Percentiles rank a stretch among this genome's conserved stretches.
These are phyloP conservation scores for Aeoliscus strigatus DNA, from an alignment of 2,797 vertebrate species.

Conservation along the genomic window DNA sequence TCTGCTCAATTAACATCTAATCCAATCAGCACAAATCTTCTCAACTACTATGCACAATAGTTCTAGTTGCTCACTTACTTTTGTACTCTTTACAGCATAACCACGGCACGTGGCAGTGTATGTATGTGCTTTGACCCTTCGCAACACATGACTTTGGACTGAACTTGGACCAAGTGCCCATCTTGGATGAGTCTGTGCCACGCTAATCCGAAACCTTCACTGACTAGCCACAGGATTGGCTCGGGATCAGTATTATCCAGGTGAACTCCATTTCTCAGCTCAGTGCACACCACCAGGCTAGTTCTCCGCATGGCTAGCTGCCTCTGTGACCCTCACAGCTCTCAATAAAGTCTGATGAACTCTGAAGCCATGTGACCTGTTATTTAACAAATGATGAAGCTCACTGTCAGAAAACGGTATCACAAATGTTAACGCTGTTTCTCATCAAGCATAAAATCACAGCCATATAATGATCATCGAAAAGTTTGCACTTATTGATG, in stretches of 20 bases:
- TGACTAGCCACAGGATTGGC: slow-evolving; percentile 58
- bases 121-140: slow-evolving; percentile 24
- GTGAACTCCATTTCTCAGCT: slow-evolving; percentile 32
- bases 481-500: no score
- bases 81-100: slow-evolving; percentile 38
- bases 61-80: slow-evolving; percentile 53
- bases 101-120: slow-evolving; percentile 16
- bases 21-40: slow-evolving; percentile 57
- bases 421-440: no score
- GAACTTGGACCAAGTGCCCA: slow-evolving; percentile 15
- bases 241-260: slow-evolving; percentile 60
- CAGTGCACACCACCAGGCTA: slow-evolving; percentile 45
- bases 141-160: slow-evolving; percentile 31
- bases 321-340: slow-evolving; percentile 43
- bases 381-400: no score
- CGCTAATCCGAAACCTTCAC: slow-evolving; percentile 28
- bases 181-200: slow-evolving; percentile 29
- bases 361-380: slow-evolving; percentile 17
- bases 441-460: no score
- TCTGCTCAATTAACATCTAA: slow-evolving; percentile 44
- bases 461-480: no score
- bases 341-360: slow-evolving; percentile 63
- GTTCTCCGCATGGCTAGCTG: slow-evolving; percentile 64
- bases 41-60: slow-evolving; percentile 68
- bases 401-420: no score